Percentiles rank a stretch among this genome's conserved stretches.
These are phyloP conservation scores for Epinephelus fuscoguttatus DNA, from an alignment of 2,113 vertebrate species.

Conservation along the genomic window DNA sequence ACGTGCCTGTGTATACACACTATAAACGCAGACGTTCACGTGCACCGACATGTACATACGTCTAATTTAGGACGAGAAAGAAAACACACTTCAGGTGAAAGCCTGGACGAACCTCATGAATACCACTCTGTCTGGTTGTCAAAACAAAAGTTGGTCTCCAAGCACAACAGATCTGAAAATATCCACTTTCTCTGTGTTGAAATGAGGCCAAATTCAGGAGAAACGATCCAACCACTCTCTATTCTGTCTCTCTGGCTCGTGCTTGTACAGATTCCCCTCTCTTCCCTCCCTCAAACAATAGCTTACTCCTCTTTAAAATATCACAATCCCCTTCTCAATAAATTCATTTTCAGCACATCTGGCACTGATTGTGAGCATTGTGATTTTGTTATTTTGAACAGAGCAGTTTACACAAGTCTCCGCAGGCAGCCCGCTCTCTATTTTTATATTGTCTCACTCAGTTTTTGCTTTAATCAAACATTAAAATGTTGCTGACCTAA, in stretches of 20 bases:
- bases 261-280: constrained; percentile 42
- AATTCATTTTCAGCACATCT: constrained; percentile 58
- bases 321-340: constrained; percentile 30
- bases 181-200: constrained; percentile 74
- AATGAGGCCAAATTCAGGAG: constrained; percentile 70
- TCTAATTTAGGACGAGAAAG: constrained; percentile 59
- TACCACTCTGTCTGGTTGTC: constrained; percentile 73
- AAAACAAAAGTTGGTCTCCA: constrained; percentile 80
- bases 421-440: neutral
- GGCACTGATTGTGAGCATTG: constrained; percentile 48
- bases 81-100: constrained; percentile 79
- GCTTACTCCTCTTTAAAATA: constrained; percentile 57
- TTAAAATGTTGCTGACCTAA: constrained; percentile 35
- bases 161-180: constrained; percentile 81
- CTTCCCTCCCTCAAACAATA: constrained; percentile 28
- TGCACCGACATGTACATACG: constrained; percentile 48
- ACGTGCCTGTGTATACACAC: neutral
- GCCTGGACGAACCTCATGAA: constrained; percentile 58
- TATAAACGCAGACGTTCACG: constrained; percentile 27
- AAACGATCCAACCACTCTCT: constrained; percentile 63
- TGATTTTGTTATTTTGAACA: constrained; percentile 33
- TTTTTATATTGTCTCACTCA: constrained; percentile 29
- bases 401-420: constrained; percentile 41
- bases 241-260: constrained; percentile 50
- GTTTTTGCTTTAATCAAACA: constrained; percentile 25